Evolutionary conservation across 2,888 invertebrate species (phyloP).

Genomic region (Trimorus sp.): DNA sequence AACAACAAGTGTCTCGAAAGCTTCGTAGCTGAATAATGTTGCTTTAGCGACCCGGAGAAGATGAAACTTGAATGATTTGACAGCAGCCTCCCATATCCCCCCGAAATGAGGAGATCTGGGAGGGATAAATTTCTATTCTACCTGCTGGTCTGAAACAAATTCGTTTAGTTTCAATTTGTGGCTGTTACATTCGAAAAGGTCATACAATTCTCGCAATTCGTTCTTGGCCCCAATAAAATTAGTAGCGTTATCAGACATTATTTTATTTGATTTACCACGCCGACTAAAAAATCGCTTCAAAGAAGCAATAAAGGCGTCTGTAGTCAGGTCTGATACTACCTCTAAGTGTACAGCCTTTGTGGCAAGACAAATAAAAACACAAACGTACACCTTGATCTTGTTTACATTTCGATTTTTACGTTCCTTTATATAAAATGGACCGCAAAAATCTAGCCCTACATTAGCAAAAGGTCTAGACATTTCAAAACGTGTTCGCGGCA

Average conservation of each 20-base stretch:
- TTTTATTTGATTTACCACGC: slow-evolving; percentile 18
- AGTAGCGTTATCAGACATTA: slow-evolving; percentile 62
- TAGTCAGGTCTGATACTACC: slow-evolving; percentile 56
- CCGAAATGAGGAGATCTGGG: slow-evolving; percentile 10
- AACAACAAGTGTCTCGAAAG: not conserved
- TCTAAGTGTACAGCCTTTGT: slow-evolving; percentile 62
- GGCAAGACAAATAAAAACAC: slow-evolving; percentile 37
- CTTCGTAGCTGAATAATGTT: slow-evolving; percentile 10
- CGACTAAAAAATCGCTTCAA: slow-evolving; percentile 57
- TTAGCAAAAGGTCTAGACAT: not conserved
- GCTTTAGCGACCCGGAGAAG: not conserved
- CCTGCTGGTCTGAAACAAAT: not conserved
- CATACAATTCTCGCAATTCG: slow-evolving; percentile 50
- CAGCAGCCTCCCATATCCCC: slow-evolving; percentile 5
- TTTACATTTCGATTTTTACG: slow-evolving; percentile 41
- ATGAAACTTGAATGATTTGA: slow-evolving; percentile 25
- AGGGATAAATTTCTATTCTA: slow-evolving; percentile 12
- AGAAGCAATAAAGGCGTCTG: slow-evolving; percentile 33
- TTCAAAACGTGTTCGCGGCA: not conserved
- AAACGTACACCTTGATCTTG: slow-evolving; percentile 50
- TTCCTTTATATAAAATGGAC: slow-evolving; percentile 47
- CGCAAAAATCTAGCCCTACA: not conserved
- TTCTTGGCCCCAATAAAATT: slow-evolving; percentile 65
- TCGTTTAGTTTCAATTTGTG: not conserved
- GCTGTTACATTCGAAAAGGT: not conserved